Evolutionary conservation across 2,113 vertebrate genomes (phyloP).

Genomic region (Pachyramphus minor): DNA sequence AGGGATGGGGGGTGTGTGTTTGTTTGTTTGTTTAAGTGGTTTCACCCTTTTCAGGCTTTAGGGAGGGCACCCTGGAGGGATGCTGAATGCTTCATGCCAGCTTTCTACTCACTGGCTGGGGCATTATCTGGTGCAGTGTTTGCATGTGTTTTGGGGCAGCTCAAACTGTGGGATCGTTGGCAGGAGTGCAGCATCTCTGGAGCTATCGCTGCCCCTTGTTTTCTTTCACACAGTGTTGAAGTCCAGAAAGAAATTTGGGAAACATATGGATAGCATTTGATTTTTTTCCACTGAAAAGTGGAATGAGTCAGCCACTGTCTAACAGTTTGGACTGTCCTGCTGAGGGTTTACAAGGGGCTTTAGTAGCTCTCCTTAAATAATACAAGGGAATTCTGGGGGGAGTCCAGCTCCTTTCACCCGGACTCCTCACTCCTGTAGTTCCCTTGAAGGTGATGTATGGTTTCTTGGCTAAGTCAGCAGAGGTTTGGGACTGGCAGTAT

Average conservation of each 20-base stretch:
- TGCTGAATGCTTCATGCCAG: not conserved
- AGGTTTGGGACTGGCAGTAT: not conserved
- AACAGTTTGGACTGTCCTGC: not conserved
- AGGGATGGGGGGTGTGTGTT: not conserved
- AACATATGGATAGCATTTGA: not conserved
- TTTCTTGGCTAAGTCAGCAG: not conserved
- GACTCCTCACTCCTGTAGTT: not conserved
- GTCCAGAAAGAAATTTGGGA: not conserved
- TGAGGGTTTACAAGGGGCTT: not conserved
- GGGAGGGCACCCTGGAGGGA: not conserved
- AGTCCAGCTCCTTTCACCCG: not conserved
- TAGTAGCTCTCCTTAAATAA: not conserved
- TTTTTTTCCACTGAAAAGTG: not conserved
- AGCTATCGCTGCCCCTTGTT: not conserved
- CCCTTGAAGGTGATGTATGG: not conserved
- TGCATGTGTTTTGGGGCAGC: not conserved
- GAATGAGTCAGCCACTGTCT: not conserved
- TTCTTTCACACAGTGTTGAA: not conserved
- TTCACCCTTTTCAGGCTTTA: not conserved
- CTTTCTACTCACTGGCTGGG: fast-evolving
- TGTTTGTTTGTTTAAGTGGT: not conserved
- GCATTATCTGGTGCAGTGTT: not conserved
- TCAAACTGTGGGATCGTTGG: not conserved
- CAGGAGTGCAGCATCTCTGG: not conserved
- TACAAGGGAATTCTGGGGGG: not conserved